Evolutionary conservation across 2,113 vertebrate species (phyloP).

Genomic region (Eretmochelys imbricata): DNA sequence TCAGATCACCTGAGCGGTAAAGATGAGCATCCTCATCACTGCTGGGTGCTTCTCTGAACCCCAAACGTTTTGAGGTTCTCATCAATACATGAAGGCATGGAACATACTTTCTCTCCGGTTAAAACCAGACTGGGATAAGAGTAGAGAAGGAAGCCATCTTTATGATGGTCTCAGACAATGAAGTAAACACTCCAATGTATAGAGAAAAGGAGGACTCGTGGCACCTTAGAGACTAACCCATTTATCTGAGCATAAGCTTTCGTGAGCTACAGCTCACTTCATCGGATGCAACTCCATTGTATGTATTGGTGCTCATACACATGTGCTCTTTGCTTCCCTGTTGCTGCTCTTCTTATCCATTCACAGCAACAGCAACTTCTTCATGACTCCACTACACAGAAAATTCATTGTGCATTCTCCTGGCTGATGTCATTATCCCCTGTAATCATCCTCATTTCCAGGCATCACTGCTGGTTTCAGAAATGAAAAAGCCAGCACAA

Average conservation of each 20-base stretch:
- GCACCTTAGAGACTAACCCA: too few relatives aligned
- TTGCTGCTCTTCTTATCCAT: background rate
- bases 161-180: background rate
- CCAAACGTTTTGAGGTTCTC: fast-evolving
- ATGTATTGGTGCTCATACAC: fast-evolving
- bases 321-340: background rate
- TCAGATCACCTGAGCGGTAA: too few relatives aligned
- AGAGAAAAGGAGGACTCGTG: too few relatives aligned
- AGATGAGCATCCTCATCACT: too few relatives aligned
- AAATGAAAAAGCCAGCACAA: background rate
- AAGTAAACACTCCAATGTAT: background rate
- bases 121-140: background rate
- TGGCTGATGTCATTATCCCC: background rate
- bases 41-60: background rate
- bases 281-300: fast-evolving
- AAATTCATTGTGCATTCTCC: background rate
- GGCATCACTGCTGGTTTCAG: background rate
- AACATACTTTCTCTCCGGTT: background rate
- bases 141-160: background rate
- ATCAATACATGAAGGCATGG: background rate
- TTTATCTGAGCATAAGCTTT: too few relatives aligned
- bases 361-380: background rate
- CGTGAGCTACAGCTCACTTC: too few relatives aligned
- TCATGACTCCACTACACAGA: background rate
- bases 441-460: background rate